Evolutionary conservation across 2,113 vertebrate species (phyloP).

Genomic region (Sinocyclocheilus anophthalmus): DNA sequence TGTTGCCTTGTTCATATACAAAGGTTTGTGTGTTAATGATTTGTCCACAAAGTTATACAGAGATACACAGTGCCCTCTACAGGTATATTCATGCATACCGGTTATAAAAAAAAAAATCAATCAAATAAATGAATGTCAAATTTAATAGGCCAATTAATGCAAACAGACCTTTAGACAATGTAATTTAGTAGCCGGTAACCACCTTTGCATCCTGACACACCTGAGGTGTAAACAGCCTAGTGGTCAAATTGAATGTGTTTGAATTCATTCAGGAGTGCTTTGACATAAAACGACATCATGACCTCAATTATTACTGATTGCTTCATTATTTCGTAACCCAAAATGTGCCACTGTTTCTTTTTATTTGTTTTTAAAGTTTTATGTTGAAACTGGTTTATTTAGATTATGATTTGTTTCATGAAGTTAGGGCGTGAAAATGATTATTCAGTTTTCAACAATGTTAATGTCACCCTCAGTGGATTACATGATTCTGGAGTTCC

Average conservation of each 20-base stretch:
- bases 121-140: too few species aligned
- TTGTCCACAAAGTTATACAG: background rate
- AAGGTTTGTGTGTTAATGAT: background rate
- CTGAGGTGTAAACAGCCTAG: background rate
- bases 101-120: background rate
- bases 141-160: background rate
- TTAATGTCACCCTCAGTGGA: background rate
- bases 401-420: background rate
- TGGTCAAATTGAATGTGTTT: background rate
- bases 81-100: background rate
- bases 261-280: background rate
- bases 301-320: background rate
- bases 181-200: background rate
- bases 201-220: background rate
- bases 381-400: background rate
- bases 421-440: background rate
- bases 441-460: background rate
- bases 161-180: background rate
- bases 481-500: background rate
- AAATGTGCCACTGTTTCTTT: background rate
- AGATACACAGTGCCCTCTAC: constrained; percentile 22
- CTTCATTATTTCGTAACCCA: background rate
- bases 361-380: background rate
- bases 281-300: background rate
- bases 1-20: background rate